Evolutionary conservation across 1,140 invertebrate genomes (phyloP).

Genomic region (Tetramorium parvispinum): DNA sequence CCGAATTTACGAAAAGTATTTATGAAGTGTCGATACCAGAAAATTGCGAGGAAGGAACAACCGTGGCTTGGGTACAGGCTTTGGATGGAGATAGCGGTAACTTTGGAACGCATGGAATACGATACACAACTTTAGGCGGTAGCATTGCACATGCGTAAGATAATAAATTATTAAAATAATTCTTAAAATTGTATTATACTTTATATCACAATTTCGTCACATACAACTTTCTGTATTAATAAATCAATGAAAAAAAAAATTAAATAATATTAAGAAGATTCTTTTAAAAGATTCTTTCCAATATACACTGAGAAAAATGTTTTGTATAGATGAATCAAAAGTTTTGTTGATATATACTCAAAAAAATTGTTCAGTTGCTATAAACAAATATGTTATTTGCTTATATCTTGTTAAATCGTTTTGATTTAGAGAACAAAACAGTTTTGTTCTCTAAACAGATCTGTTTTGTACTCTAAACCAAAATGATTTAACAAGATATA

Average conservation of each 20-base stretch:
- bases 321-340: no score
- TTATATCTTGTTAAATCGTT: no score
- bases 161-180: constrained; percentile 31
- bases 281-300: neutral
- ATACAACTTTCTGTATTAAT: neutral
- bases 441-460: no score
- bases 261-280: neutral
- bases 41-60: constrained; percentile 93
- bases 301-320: no score
- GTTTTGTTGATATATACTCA: no score
- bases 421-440: no score
- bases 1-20: constrained; percentile 92
- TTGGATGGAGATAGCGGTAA: constrained; percentile 94
- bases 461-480: no score
- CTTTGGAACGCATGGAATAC: constrained; percentile 94
- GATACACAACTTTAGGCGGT: constrained; percentile 93
- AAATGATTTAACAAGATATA: no score
- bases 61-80: constrained; percentile 93
- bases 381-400: no score
- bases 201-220: neutral
- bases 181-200: neutral
- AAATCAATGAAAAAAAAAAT: neutral
- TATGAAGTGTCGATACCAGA: constrained; percentile 94
- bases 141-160: constrained; percentile 94
- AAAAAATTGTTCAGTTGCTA: no score